Evolutionary conservation across 2,888 invertebrate species (phyloP).

Genomic region (Tubulanus polymorphus): DNA sequence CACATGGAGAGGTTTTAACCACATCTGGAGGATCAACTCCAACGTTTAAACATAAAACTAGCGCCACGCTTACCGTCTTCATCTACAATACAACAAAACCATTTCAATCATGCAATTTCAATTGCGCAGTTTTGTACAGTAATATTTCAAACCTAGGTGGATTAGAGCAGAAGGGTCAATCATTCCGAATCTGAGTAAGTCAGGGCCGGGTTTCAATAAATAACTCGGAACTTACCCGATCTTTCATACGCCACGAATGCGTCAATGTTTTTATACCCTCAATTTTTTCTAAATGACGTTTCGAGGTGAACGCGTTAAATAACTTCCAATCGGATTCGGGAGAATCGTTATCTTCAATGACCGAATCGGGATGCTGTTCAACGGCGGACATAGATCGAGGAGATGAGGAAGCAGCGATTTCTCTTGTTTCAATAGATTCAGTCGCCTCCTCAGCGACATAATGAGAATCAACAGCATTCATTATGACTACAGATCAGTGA

Average conservation of each 20-base stretch:
- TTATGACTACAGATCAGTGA: too few species aligned
- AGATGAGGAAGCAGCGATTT: too few species aligned
- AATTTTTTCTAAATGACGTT: constrained; percentile 70
- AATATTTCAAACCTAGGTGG: constrained; percentile 3
- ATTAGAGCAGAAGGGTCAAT: too few species aligned
- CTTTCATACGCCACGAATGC: constrained; percentile 86
- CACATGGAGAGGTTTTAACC: constrained; percentile 94
- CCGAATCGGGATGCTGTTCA: too few species aligned
- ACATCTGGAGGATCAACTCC: constrained; percentile 99
- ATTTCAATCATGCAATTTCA: too few species aligned
- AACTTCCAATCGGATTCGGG: constrained; percentile 38
- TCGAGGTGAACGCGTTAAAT: constrained; percentile 69
- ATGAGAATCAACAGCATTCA: too few species aligned
- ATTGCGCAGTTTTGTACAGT: not conserved
- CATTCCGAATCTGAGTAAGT: not conserved
- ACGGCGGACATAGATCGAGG: too few species aligned
- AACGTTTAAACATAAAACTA: constrained; percentile 95
- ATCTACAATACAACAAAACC: constrained; percentile 74
- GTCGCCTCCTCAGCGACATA: too few species aligned
- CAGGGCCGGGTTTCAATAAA: not conserved
- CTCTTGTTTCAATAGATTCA: too few species aligned
- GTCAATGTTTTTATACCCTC: constrained; percentile 65
- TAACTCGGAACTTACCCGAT: constrained; percentile 48
- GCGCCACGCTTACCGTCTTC: constrained; percentile 98
- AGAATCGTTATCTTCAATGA: too few species aligned